Conservation (phyloP, 2,888 invertebrate species). For the Ectemnius continuus region DNA sequence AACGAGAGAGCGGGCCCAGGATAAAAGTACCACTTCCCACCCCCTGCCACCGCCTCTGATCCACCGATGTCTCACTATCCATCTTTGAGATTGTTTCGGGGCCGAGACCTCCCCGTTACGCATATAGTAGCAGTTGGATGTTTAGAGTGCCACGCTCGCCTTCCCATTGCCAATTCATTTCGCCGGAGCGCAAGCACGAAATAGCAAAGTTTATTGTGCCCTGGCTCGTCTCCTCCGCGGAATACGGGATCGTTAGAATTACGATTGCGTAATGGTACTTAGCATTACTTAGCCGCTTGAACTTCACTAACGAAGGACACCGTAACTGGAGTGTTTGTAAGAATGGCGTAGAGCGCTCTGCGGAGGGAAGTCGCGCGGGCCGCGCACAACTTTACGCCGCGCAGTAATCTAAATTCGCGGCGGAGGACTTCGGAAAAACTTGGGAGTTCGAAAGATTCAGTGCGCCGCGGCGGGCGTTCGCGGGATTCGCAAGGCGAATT, state of each 20-base stretch:
- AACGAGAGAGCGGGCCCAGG: slow-evolving; percentile 43
- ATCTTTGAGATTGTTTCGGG: slow-evolving; percentile 14
- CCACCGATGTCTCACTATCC: neutral
- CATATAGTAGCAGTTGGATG: too few species aligned
- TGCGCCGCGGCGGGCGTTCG: slow-evolving; percentile 38
- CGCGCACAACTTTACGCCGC: neutral
- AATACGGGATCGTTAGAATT: too few species aligned
- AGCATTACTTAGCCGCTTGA: slow-evolving; percentile 16
- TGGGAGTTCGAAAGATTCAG: slow-evolving; percentile 48
- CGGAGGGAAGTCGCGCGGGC: slow-evolving; percentile 22
- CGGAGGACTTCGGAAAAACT: slow-evolving; percentile 41
- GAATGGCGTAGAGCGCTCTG: slow-evolving; percentile 31
- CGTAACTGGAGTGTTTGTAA: slow-evolving; percentile 41
- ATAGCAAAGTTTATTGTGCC: too few species aligned
- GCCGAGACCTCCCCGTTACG: too few species aligned
- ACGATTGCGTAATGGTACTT: too few species aligned
- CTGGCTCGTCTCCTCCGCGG: too few species aligned
- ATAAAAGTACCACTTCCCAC: slow-evolving; percentile 17
- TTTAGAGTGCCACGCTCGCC: slow-evolving; percentile 4
- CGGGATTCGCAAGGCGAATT: slow-evolving; percentile 39
- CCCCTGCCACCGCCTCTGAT: neutral
- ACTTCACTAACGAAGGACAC: slow-evolving; percentile 43
- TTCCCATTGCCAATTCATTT: too few species aligned
- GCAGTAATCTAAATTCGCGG: slow-evolving; percentile 47
- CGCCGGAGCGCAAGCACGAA: too few species aligned